A percentile compares a stretch with the other conserved stretches of the same genome.
These are phyloP conservation scores for Sabatieria punctata DNA, from an alignment of 2,888 invertebrate species.

Conservation along the genomic window DNA sequence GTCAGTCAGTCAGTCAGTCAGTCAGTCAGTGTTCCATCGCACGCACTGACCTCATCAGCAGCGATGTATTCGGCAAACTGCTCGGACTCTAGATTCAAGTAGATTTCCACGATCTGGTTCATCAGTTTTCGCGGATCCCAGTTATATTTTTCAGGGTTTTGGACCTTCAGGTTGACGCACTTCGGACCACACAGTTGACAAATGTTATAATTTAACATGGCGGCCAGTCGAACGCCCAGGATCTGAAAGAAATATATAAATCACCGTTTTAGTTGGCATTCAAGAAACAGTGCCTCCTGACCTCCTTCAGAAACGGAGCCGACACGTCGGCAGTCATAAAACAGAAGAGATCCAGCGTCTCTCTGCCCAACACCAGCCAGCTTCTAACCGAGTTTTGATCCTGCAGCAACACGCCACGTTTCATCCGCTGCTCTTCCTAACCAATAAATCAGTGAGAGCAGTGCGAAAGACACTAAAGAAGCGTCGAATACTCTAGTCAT, in stretches of 20 bases:
- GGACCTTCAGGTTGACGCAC: constrained; percentile 38
- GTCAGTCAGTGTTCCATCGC: no score
- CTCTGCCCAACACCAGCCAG: constrained; percentile 72
- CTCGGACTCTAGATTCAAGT: constrained; percentile 72
- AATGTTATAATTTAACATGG: constrained; percentile 95
- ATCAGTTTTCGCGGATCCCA: constrained; percentile 88
- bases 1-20: no score
- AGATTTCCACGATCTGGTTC: constrained; percentile 82
- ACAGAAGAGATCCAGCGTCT: constrained; percentile 95
- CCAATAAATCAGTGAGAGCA: neutral
- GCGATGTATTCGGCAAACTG: constrained; percentile 52
- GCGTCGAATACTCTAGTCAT: constrained; percentile 36
- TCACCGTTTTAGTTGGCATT: neutral
- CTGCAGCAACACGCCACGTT: constrained; percentile 42
- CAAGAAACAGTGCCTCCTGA: neutral
- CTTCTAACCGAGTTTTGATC: constrained; percentile 71
- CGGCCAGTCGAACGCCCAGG: constrained; percentile 76
- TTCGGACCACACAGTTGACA: constrained; percentile 68
- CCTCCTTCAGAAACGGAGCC: constrained; percentile 61
- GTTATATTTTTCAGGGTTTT: constrained; percentile 79
- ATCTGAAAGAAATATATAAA: constrained; percentile 42
- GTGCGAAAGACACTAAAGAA: no score
- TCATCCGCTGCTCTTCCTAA: constrained; percentile 28
- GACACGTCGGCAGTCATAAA: constrained; percentile 77
- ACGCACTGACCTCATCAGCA: constrained; percentile 61